These are phyloP conservation scores for Myocastor coypus DNA, from an alignment of 2,113 vertebrate genomes.

Conservation along the genomic window DNA sequence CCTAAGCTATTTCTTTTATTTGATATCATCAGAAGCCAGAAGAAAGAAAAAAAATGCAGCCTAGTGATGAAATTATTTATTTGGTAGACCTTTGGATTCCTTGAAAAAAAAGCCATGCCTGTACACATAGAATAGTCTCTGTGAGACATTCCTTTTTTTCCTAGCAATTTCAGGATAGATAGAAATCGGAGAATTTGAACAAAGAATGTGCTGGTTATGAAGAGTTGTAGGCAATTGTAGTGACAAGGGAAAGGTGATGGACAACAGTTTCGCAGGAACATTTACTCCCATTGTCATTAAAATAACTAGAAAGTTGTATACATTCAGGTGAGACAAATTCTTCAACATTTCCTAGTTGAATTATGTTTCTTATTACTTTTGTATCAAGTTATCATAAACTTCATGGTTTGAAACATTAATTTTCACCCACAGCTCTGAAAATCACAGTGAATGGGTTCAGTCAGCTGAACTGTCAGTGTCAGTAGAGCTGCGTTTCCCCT, in stretches of 20 bases:
- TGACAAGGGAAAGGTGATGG: neutral
- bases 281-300: neutral
- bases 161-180: neutral
- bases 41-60: neutral
- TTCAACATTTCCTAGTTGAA: neutral
- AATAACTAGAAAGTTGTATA: neutral
- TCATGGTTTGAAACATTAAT: neutral
- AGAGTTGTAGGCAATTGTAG: neutral
- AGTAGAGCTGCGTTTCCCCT: neutral
- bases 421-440: neutral
- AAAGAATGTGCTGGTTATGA: neutral
- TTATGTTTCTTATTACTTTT: neutral
- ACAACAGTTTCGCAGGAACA: neutral
- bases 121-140: neutral
- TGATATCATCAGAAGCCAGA: neutral
- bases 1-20: neutral
- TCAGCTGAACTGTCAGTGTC: neutral
- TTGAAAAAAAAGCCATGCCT: neutral
- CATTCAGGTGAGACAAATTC: neutral
- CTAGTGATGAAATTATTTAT: slow-evolving; percentile 22
- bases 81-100: neutral
- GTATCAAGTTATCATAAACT: neutral
- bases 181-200: neutral
- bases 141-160: neutral
- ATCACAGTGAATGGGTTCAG: neutral